Evolutionary conservation across 2,797 vertebrate species (phyloP).

Genomic region (Sebastes jordani): DNA sequence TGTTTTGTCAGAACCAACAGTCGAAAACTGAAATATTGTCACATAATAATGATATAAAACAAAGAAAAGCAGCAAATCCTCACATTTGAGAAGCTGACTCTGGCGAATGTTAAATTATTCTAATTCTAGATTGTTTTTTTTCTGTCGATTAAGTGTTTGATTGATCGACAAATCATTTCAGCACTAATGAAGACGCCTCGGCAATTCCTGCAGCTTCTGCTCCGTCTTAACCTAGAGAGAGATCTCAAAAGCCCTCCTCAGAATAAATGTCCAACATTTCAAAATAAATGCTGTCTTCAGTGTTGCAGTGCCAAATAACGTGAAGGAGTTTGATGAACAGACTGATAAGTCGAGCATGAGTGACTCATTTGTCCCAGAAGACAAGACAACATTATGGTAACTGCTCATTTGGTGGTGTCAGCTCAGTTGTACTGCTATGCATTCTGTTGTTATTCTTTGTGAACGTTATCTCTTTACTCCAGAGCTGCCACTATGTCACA

Average conservation of each 20-base stretch:
- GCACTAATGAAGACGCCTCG: not conserved
- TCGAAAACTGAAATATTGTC: not conserved
- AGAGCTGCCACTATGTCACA: constrained; percentile 39
- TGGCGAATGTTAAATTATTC: not conserved
- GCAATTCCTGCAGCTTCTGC: not conserved
- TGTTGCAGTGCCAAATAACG: constrained; percentile 29
- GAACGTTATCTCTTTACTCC: constrained; percentile 68
- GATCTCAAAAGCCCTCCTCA: not conserved
- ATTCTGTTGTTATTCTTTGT: constrained; percentile 59
- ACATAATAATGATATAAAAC: not conserved
- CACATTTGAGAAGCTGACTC: not conserved
- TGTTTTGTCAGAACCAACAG: not conserved
- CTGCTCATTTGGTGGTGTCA: constrained; percentile 55
- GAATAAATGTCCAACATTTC: not conserved
- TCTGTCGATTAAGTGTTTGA: not conserved
- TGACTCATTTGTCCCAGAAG: constrained; percentile 68
- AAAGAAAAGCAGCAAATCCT: not conserved
- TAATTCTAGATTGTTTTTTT: not conserved
- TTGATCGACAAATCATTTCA: not conserved
- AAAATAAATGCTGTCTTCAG: constrained; percentile 24
- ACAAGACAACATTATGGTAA: constrained; percentile 47
- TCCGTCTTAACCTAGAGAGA: not conserved
- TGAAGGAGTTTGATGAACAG: constrained; percentile 63
- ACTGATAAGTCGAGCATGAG: constrained; percentile 59
- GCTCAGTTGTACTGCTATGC: constrained; percentile 45